A percentile compares a stretch with the other conserved stretches of the same genome.
These are phyloP conservation scores for Flexamia atlantica DNA, from an alignment of 2,888 invertebrate genomes.

Conservation along the genomic window DNA sequence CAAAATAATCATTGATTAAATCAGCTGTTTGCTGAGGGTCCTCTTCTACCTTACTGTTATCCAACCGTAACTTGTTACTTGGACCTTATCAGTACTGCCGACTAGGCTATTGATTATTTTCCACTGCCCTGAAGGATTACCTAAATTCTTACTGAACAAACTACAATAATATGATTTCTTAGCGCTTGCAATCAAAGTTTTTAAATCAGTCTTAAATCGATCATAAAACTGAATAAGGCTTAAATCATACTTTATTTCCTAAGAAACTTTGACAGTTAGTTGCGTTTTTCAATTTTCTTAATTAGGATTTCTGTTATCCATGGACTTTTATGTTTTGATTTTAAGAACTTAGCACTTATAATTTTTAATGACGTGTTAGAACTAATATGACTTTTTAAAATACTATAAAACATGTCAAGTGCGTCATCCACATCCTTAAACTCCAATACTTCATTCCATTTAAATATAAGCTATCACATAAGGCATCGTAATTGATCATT, in stretches of 20 bases:
- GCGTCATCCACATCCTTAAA: not conserved
- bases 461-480: not conserved
- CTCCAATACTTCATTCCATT: not conserved
- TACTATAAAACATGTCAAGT: not conserved
- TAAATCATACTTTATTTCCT: conserved; percentile 3
- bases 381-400: not conserved
- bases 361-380: not conserved
- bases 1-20: not conserved
- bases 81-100: not conserved
- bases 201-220: not conserved
- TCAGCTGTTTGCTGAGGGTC: not conserved
- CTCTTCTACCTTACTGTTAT: not conserved
- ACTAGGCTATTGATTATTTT: not conserved
- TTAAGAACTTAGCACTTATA: not conserved
- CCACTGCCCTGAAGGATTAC: not conserved
- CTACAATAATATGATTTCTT: not conserved
- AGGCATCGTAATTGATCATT: not conserved
- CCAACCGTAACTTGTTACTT: not conserved
- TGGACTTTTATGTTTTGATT: not conserved
- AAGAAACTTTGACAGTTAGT: not conserved
- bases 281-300: not conserved
- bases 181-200: not conserved
- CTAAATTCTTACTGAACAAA: not conserved
- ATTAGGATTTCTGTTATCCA: not conserved
- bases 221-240: not conserved